Percentiles rank a stretch among this genome's conserved stretches.
These are phyloP conservation scores for Cyprinodon tularosa DNA, from an alignment of 2,113 vertebrate species.

Conservation along the genomic window DNA sequence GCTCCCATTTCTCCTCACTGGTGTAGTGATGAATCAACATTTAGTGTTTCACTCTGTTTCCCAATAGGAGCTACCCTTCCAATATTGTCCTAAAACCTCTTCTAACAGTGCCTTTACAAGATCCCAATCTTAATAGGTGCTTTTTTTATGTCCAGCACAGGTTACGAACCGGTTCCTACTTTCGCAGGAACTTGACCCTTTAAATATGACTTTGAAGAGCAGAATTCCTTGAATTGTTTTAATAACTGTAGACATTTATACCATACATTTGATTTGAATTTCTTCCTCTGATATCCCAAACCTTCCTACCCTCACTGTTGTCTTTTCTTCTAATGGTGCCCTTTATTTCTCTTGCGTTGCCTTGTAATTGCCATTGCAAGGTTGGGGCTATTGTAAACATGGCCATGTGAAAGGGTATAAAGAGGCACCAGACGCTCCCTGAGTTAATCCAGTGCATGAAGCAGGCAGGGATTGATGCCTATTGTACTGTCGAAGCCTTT, in stretches of 20 bases:
- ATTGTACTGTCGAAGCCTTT: constrained; percentile 82
- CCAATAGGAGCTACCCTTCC: constrained; percentile 42
- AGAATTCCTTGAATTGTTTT: constrained; percentile 6
- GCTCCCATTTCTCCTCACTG: constrained; percentile 66
- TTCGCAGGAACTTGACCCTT: constrained; percentile 42
- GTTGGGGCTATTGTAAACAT: constrained; percentile 76
- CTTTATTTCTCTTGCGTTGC: constrained; percentile 65
- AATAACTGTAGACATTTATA: constrained; percentile 15
- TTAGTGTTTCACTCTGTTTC: constrained; percentile 64
- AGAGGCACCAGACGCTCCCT: constrained; percentile 68
- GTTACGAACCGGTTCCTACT: constrained; percentile 29
- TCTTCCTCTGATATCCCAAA: constrained; percentile 11
- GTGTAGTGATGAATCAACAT: constrained; percentile 71
- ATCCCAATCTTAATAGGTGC: constrained; percentile 53
- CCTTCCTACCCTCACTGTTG: constrained; percentile 7
- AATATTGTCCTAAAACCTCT: neutral
- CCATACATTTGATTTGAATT: constrained; percentile 38
- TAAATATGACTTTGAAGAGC: constrained; percentile 27
- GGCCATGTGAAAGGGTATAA: constrained; percentile 71
- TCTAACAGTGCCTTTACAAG: constrained; percentile 35
- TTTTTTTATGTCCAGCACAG: constrained; percentile 51
- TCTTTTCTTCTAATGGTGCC: constrained; percentile 52
- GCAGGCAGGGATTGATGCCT: constrained; percentile 68
- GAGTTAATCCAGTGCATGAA: constrained; percentile 64
- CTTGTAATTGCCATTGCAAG: constrained; percentile 74